A percentile compares a stretch with the other conserved stretches of the same genome.
These are phyloP conservation scores for Valencia hispanica DNA, from an alignment of 2,797 vertebrate species.

Conservation along the genomic window DNA sequence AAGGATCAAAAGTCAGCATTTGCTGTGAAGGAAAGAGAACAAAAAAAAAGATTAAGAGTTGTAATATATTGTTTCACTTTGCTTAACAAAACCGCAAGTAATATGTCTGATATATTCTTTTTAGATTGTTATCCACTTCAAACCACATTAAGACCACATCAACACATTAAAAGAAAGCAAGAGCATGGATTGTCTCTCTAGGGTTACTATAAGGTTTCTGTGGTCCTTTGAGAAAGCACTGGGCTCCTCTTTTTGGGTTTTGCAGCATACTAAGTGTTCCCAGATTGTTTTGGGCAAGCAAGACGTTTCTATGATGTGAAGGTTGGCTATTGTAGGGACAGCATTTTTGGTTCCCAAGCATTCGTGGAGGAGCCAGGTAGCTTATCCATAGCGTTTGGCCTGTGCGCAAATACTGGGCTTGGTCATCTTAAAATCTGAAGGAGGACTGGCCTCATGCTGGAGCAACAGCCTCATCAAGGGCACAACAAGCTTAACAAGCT, in stretches of 20 bases:
- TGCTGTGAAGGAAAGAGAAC: conserved; percentile 73
- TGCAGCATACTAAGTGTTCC: too few species aligned
- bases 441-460: too few species aligned
- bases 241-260: too few species aligned
- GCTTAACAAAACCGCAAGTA: not conserved
- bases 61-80: not conserved
- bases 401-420: too few species aligned
- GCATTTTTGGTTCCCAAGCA: not conserved
- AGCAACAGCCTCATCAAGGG: too few species aligned
- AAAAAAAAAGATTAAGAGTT: conserved; percentile 19
- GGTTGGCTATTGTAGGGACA: not conserved
- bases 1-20: conserved; percentile 89
- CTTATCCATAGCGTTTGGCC: not conserved
- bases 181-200: not conserved
- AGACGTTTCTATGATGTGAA: not conserved
- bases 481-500: too few species aligned
- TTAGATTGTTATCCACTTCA: not conserved
- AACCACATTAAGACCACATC: not conserved
- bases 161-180: not conserved
- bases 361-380: not conserved
- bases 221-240: not conserved
- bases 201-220: not conserved
- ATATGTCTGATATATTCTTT: too few species aligned
- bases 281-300: not conserved
- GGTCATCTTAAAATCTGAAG: too few species aligned